A percentile compares a stretch with the other conserved stretches of the same genome.
Conservation (phyloP, 2,888 invertebrate genomes). For the Melipona beecheii region DNA sequence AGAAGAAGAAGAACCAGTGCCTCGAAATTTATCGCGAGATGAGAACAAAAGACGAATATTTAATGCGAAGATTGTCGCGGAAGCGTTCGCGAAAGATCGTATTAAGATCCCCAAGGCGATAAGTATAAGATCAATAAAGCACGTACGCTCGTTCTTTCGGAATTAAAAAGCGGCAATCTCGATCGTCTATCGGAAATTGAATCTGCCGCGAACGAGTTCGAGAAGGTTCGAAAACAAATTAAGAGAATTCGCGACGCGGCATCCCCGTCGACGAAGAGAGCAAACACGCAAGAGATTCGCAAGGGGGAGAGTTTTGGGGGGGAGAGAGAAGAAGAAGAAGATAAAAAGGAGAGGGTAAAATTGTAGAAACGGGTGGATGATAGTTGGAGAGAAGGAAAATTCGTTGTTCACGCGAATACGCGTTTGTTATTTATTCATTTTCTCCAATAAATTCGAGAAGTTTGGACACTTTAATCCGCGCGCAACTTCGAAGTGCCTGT, state of each 20-base stretch:
- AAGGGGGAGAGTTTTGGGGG: too few species aligned
- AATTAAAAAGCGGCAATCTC: conserved; percentile 70
- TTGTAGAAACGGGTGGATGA: not conserved
- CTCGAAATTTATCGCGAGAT: not conserved
- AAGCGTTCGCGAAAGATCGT: conserved; percentile 16
- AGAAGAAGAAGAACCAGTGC: too few species aligned
- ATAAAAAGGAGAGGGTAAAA: not conserved
- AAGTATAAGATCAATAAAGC: conserved; percentile 75
- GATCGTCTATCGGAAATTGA: conserved; percentile 79
- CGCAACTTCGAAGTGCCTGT: conserved; percentile 79
- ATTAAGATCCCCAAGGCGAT: conserved; percentile 70
- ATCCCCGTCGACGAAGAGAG: too few species aligned
- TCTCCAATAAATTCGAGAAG: conserved; percentile 78
- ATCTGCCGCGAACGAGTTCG: conserved; percentile 67
- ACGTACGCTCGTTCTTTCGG: conserved; percentile 74
- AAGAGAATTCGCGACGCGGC: not conserved
- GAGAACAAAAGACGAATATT: not conserved
- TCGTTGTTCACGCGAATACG: conserved; percentile 43
- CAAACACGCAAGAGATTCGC: too few species aligned
- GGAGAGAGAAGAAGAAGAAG: not conserved
- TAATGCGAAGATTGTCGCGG: conserved; percentile 25
- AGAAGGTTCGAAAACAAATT: conserved; percentile 1
- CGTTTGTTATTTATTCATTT: conserved; percentile 74
- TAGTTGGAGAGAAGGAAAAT: conserved; percentile 27
- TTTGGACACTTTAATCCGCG: conserved; percentile 82